phyloP scores from a whole-genome alignment of 2,113 vertebrate species.

The Gallinago media region DNA sequence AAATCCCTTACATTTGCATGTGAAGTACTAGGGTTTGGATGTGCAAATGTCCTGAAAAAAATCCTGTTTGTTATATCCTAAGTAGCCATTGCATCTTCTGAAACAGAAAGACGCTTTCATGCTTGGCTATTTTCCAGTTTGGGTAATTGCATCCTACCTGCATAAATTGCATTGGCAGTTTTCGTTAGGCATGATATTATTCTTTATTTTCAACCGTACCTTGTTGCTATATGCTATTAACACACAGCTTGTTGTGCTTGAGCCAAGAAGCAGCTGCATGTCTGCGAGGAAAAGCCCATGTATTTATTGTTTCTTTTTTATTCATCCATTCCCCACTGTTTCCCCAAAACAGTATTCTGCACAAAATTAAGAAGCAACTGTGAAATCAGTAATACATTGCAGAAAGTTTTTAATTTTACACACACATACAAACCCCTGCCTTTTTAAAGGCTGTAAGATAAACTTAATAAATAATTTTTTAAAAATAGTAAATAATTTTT shows the following conservation, averaged over 20 bases:
- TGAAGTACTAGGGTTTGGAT: neutral
- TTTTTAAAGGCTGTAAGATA: neutral
- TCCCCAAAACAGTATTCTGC: neutral
- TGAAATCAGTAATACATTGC: neutral
- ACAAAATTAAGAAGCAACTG: neutral
- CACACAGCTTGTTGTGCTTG: neutral
- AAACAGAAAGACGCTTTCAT: neutral
- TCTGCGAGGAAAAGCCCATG: neutral
- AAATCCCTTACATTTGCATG: neutral
- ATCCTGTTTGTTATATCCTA: neutral
- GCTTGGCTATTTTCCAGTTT: neutral
- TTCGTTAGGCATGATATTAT: slow-evolving; percentile 17
- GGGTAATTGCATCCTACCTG: slow-evolving; percentile 19
- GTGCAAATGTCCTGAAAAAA: neutral
- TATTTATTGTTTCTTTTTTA: neutral
- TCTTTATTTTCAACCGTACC: slow-evolving; percentile 10
- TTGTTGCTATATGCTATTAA: neutral
- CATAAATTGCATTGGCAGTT: slow-evolving; percentile 24
- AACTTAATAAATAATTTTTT: neutral
- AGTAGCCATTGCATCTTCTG: neutral
- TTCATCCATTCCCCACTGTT: neutral
- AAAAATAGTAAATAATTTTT: neutral
- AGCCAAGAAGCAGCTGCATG: neutral
- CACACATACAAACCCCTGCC: rapidly evolving
- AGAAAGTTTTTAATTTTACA: neutral